Base-by-base conservation (phyloP, 2,888 invertebrate genomes). In the Agrilus mali region DNA sequence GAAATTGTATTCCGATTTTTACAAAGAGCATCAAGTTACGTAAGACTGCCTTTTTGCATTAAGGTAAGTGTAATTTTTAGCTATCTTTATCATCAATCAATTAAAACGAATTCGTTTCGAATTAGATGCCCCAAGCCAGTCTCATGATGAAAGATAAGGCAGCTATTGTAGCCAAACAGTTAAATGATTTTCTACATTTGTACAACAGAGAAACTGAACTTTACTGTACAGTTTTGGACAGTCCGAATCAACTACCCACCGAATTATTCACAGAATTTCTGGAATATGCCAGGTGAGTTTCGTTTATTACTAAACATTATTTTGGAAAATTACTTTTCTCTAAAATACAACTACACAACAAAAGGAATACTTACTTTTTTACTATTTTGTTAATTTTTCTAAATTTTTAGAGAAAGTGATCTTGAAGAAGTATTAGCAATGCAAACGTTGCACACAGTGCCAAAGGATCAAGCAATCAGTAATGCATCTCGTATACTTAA, bases 191-290 rank as follows among this genome's bases (percentile, higher is more conserved):
- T 66, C 73, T 89, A 40, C 84, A 86, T 67, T 71, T 82, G 56
- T 89, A 88, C 67, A 85, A 83, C 60, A 72, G 82, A 42, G 88
- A 88, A 66, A 88, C 88, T 0, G 87, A 88, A 55, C 67, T 83
- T 20, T 84, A 80, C 59, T 73, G 79, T 3, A 83, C 84, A 62
- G 75, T 79, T 42, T 77, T 78, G 47, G 84, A 84, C 55, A 71
- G 74, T 48, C 75, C 78, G 40, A 77, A 70, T 60, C 63, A 70
- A 42, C 66, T 75, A 44, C 73, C 74, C 3, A 65, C 66, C 48
- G 67, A 71, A 49, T 57, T 77, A 44, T 79, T 78, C 55, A 67
- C 70, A 49, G 74, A 77, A 50, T 81, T 81, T 58, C 60, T 81
- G 42, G 65, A 69, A 33, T 68, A 74, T 49, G 80, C 80, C 36